Conservation (phyloP, 2,113 vertebrate species). For the Tachuris rubrigastra region DNA sequence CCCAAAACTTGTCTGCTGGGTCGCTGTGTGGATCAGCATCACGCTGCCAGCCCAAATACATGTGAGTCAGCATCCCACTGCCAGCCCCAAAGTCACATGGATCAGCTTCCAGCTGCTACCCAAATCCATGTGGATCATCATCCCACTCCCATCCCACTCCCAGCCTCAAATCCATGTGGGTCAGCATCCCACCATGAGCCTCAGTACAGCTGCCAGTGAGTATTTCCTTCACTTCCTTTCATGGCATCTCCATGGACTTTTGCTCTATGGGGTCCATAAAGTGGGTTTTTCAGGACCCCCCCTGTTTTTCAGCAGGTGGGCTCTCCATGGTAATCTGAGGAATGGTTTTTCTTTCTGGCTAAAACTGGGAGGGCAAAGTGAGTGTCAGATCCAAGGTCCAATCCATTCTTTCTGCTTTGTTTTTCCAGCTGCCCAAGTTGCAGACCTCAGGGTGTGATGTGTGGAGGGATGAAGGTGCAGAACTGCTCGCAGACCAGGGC, state of each 20-base stretch:
- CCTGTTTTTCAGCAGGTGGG: not conserved
- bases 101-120: not conserved
- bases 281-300: not conserved
- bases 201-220: not conserved
- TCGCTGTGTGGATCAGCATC: not conserved
- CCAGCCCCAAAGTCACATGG: not conserved
- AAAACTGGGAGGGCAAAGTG: not conserved
- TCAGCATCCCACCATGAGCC: not conserved
- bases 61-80: not conserved
- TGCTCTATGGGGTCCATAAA: not conserved
- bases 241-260: not conserved
- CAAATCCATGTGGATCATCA: not conserved
- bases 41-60: fast-evolving
- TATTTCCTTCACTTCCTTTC: not conserved
- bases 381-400: not conserved
- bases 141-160: not conserved
- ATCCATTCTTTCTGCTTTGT: not conserved
- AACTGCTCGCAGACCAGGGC: not conserved
- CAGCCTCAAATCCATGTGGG: not conserved
- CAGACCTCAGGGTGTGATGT: not conserved
- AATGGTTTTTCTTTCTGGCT: not conserved
- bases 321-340: not conserved
- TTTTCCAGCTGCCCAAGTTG: not conserved
- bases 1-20: not conserved
- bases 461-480: not conserved